phyloP scores from a whole-genome alignment of 2,888 invertebrate genomes.

The Tipula vernalis region DNA sequence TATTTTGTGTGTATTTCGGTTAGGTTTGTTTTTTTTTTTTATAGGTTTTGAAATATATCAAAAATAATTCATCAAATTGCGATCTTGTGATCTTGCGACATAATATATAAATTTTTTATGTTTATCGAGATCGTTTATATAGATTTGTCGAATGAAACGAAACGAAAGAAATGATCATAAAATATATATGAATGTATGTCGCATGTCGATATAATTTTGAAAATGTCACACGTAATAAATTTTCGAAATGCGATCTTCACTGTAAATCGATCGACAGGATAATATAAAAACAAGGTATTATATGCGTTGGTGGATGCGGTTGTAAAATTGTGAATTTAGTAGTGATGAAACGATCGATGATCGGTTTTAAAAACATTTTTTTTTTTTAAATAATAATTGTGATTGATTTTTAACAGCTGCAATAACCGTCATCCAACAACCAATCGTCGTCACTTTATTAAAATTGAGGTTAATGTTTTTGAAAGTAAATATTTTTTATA shows the following conservation, averaged over 20 bases:
- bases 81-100: conserved; percentile 4
- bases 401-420: conserved; percentile 4
- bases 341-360: not conserved
- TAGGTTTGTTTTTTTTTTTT: not conserved
- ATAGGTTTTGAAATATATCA: conserved; percentile 4
- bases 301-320: not conserved
- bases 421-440: not conserved
- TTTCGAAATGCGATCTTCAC: not conserved
- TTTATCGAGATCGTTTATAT: not conserved
- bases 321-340: not conserved
- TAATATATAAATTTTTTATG: not conserved
- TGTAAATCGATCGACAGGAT: not conserved
- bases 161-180: not conserved
- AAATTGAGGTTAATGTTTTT: not conserved
- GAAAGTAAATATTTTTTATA: not conserved
- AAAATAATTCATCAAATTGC: conserved; percentile 4
- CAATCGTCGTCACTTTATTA: not conserved
- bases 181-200: too few relatives aligned
- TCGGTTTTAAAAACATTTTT: not conserved
- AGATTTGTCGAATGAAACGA: not conserved
- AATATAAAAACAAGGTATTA: not conserved
- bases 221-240: not conserved
- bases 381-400: not conserved
- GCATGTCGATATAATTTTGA: not conserved
- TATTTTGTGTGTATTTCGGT: not conserved